A percentile compares a stretch with the other conserved stretches of the same genome.
Evolutionary conservation across 1,140 invertebrate species (phyloP).

Genomic region (Muscidifurax raptorellus): DNA sequence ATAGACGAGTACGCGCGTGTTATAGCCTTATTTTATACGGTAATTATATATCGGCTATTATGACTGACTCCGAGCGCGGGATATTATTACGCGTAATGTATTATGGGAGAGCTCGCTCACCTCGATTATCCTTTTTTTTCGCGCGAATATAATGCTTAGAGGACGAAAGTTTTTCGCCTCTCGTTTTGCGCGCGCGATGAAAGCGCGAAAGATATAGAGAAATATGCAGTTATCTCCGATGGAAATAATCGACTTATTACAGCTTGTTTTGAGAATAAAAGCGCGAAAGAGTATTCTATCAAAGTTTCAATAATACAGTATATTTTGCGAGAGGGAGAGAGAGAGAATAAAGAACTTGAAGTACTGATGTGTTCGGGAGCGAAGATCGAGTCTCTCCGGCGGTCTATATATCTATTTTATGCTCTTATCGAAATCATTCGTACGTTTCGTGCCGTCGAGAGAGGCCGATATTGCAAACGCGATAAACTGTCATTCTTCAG

Average conservation of each 20-base stretch:
- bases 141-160: too few species aligned
- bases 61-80: too few species aligned
- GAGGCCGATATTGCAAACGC: not conserved
- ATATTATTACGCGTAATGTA: too few species aligned
- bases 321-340: not conserved
- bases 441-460: slow-evolving; percentile 53
- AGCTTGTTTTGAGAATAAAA: too few species aligned
- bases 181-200: too few species aligned
- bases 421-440: slow-evolving; percentile 65
- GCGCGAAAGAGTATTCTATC: too few species aligned
- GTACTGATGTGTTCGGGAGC: not conserved
- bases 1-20: too few species aligned
- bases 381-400: not conserved
- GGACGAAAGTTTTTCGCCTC: not conserved
- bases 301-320: too few species aligned
- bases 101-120: not conserved
- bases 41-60: not conserved
- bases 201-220: too few species aligned
- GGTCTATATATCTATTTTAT: slow-evolving; percentile 54
- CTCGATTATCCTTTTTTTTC: too few species aligned
- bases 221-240: too few species aligned
- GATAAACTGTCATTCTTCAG: slow-evolving; percentile 31
- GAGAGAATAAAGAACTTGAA: not conserved
- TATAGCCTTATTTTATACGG: not conserved
- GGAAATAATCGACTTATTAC: too few species aligned